Base-by-base conservation (phyloP, 2,113 vertebrate species). In the Rhinichthys klamathensis region DNA sequence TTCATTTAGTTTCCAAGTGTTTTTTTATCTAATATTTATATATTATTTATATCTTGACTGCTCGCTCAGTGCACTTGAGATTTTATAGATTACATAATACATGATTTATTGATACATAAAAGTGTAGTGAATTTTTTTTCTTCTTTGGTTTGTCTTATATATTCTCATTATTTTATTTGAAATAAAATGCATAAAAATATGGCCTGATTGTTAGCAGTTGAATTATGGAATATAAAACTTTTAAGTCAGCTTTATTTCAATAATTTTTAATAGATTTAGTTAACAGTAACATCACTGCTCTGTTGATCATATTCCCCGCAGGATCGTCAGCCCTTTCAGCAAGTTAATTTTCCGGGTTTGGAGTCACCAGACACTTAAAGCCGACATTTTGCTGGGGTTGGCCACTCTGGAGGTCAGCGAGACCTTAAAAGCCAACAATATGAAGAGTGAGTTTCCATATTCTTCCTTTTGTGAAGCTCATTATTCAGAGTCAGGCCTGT, bases 311-410 rank as follows among this genome's bases (percentile, higher is more conserved):
- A 49, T 30, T 69, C 46, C 9, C 27, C 56, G 67, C 93, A 99
- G 98, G 91, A 99, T 99, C 73, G 97, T 99, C 84, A 97, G 97
- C 21, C 98, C 98, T 18, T 93, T 97, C 89, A 99, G 98, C 95
- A 97, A 96, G 92, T 92, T 99, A 91, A 93, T 93, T 88, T 99
- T 99, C 83, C 94, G 96, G 80, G 97, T 99, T 65, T 99, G 98
- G 98, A 99, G 97, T 93, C 96, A 99, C 92, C 98, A 99, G 84
- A 99, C 98, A 0, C 92, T 99, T 73, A 99, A 99, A 90, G 96
- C 98, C 11, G 98, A 99, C 92, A 95, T 97, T 85, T 93, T 99
- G 58, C 92, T 99, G 89, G 98, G 98, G 90, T 95, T 95, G 86
- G 97, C 97, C 81, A 93, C 94, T 44, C 92, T 99, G 91, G 97